Base-by-base conservation (phyloP, 2,888 invertebrate genomes). In the Macrophya annulata region DNA sequence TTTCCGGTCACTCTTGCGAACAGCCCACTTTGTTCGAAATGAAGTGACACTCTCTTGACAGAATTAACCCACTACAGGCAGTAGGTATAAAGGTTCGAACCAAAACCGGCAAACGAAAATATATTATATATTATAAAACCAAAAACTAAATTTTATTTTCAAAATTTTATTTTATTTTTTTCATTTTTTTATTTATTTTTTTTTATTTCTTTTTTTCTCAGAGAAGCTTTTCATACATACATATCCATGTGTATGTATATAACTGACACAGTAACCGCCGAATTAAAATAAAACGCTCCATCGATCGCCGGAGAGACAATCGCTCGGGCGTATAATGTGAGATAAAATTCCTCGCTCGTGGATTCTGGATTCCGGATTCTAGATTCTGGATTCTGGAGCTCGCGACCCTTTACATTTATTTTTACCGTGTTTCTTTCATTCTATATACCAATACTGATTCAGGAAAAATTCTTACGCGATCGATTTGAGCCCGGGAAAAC, bases 291-390 rank as follows among this genome's bases (percentile, higher is more conserved):
- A 74, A 74, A 45, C 74, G 10, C 15, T 74, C 21, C 45, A 74
- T 74, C 74, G 74, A 74, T 74, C 74, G 74, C 4, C 40, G 40
- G n/a, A 31, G 74, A 74, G 45, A 74, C 45, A 74, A 45, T 74
- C 74, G 74, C 45, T 74, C 74, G 74, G 17, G 74, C 74, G 74
- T 74, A 74, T 74, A 45, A 74, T 12, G 74, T 10, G 74, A 45
- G 74, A 74, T 74, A 25, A 74, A 31, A 74, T 68, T 68, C 37
- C 37, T 68, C 37, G 37, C 37, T 62, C 9, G 10, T 17, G 48
- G 48, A 65, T 59, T 59, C 59, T 21, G 10, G 21, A 25, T 62
- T 21, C 59, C 25, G 4, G 12, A 59, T 62, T 62, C 62, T 25
- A 12, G 62, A 62, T 62, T 62, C 62, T 25, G 12, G 10, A 62